Conservation (phyloP, 2,888 invertebrate species). For the Rotaria magnacalcarata region DNA sequence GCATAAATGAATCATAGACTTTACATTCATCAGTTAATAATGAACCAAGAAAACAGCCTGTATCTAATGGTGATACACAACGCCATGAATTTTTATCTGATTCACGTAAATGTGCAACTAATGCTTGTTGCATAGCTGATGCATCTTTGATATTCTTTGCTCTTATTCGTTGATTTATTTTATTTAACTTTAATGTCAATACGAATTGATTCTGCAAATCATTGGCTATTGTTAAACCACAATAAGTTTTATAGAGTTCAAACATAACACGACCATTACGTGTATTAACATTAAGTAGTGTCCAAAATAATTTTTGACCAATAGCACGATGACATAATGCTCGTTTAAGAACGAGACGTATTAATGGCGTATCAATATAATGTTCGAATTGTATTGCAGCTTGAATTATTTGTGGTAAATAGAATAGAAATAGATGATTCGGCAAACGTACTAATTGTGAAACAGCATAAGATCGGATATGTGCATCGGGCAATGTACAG, state of each 20-base stretch:
- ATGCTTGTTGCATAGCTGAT: not conserved
- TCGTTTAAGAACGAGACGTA: slow-evolving; percentile 9
- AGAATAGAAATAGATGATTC: slow-evolving; percentile 22
- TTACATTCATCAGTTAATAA: slow-evolving; percentile 38
- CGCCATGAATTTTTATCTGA: not conserved
- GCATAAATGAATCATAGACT: slow-evolving; percentile 71
- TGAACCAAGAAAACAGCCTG: not conserved
- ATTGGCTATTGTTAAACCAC: not conserved
- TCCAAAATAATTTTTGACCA: slow-evolving; percentile 24
- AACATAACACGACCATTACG: slow-evolving; percentile 5
- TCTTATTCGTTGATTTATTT: slow-evolving; percentile 34
- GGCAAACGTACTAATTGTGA: not conserved
- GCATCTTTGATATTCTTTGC: not conserved
- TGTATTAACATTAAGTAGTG: not conserved
- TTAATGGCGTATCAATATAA: slow-evolving; percentile 23
- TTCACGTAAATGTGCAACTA: not conserved
- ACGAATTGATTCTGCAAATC: not conserved
- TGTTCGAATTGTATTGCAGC: slow-evolving; percentile 16
- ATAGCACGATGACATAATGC: slow-evolving; percentile 9
- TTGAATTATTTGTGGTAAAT: slow-evolving; percentile 25
- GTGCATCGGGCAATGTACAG: slow-evolving; percentile 7
- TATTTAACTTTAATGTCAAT: not conserved
- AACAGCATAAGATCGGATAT: slow-evolving; percentile 2
- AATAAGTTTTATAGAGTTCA: slow-evolving; percentile 27
- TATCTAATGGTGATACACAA: slow-evolving; percentile 31